Evolutionary conservation across 64 coral and sea anemone genomes (phyloP), one percentile per base, ranked within the genome.

Genomic region (Actinia equina): DNA sequence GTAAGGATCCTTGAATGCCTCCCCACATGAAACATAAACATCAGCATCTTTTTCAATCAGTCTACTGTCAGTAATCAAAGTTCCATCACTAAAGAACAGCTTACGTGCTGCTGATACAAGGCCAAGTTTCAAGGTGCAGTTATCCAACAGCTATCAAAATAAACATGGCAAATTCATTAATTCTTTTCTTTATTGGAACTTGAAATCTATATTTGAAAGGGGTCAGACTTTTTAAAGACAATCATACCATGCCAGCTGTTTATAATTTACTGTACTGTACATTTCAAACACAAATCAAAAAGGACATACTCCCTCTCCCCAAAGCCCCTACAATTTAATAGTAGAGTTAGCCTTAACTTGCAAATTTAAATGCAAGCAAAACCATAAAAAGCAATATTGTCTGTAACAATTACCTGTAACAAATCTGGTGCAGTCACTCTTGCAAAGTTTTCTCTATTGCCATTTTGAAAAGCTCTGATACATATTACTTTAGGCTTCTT

Each of bases 21-120:
- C 96, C 22, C 96, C 96, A 95, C 96, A 98, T 13, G 96, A 98
- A 15, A 98, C 90, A 90, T 92, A 98, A 20, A 98, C 82, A 88
- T 98, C 96, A 52, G 83, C 88, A 52, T 98, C 93, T 71, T 83
- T 92, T 43, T 87, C 71, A 52, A 98, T 85, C 60, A 95, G 96
- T 18, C 88, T 79, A 7, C 85, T 63, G 67, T 81, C 88, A 8
- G 77, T 90, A 6, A 98, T 90, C 22, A 44, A 71, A 42, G 87
- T 95, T 9, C 96, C 96, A 93, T 98, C 96, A 92, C 52, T 74
- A 3, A 98, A 84, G 74, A 88, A 98, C 79, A 95, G 46, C 82
- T 95, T 94, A 22, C 96, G 88, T 83, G 93, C 96, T 6, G 96
- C 96, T 54, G 96, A 92, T 56, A 98, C 93, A 67, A 98, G 90